These are phyloP conservation scores for Leptarthrus brevirostris DNA, from an alignment of 2,888 invertebrate species.

Conservation along the genomic window DNA sequence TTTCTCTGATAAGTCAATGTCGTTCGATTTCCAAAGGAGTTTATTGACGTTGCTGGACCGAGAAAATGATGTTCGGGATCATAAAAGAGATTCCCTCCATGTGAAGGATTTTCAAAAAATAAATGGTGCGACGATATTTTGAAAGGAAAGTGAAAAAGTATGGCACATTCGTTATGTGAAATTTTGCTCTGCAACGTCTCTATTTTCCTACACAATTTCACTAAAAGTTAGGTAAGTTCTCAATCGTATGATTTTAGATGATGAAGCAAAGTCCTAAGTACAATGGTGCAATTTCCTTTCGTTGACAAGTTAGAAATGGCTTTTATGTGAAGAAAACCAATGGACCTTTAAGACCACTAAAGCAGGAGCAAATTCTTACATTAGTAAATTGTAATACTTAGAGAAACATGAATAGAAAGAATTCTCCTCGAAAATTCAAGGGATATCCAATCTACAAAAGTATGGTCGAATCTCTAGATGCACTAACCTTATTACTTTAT, in stretches of 20 bases:
- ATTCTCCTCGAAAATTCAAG: too few relatives aligned
- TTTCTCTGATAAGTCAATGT: constrained; percentile 39
- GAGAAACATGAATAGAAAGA: too few relatives aligned
- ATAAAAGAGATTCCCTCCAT: constrained; percentile 7
- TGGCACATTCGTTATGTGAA: too few relatives aligned
- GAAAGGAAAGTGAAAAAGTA: background rate
- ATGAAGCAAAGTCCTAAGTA: background rate
- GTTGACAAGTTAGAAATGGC: constrained; percentile 30
- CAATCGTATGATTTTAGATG: background rate
- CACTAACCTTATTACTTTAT: too few relatives aligned
- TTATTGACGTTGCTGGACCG: constrained; percentile 29
- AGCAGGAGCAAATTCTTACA: too few relatives aligned
- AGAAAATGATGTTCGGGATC: constrained; percentile 28
- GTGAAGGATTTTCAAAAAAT: background rate
- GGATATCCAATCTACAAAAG: too few relatives aligned
- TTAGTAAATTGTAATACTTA: too few relatives aligned
- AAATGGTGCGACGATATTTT: background rate
- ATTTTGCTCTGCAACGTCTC: too few relatives aligned
- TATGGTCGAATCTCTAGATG: too few relatives aligned
- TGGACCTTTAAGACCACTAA: background rate
- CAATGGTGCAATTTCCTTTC: constrained; percentile 21
- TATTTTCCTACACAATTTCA: constrained; percentile 22
- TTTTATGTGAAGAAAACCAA: constrained; percentile 14
- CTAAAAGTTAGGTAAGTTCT: constrained; percentile 27
- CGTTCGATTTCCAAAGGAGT: constrained; percentile 11